phyloP scores from a whole-genome alignment of 2,113 vertebrate genomes.

The Anseranas semipalmata region DNA sequence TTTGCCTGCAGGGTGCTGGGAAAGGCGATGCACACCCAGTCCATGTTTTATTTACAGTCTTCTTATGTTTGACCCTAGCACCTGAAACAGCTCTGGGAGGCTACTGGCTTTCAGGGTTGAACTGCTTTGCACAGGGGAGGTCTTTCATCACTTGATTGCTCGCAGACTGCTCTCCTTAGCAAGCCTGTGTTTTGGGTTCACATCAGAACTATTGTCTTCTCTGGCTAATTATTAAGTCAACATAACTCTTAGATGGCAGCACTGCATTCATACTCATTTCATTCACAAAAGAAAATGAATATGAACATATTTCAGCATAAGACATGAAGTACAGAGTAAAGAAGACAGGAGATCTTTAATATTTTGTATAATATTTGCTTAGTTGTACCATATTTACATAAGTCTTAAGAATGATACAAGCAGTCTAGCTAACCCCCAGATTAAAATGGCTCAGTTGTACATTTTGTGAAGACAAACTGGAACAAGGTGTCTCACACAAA shows the following conservation, averaged over 20 bases:
- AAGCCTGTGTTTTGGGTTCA: neutral
- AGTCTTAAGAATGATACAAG: neutral
- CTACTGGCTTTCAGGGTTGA: neutral
- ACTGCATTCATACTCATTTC: neutral
- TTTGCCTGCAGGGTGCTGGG: neutral
- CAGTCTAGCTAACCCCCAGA: neutral
- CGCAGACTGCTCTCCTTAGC: neutral
- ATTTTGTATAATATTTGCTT: neutral
- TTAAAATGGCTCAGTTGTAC: neutral
- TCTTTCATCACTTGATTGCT: neutral
- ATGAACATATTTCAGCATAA: neutral
- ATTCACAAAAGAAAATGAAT: neutral
- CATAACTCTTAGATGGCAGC: neutral
- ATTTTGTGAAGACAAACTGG: neutral
- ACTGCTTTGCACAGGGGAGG: neutral
- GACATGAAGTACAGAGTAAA: neutral
- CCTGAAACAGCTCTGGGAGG: neutral
- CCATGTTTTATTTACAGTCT: neutral
- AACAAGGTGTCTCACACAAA: neutral
- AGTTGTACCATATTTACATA: neutral
- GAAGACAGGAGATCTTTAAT: neutral
- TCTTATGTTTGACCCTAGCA: neutral
- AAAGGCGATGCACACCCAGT: rapidly evolving
- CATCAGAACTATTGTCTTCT: neutral
- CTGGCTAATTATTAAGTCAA: neutral